Conservation (phyloP, 2,113 vertebrate species). For the Chitala chitala region DNA sequence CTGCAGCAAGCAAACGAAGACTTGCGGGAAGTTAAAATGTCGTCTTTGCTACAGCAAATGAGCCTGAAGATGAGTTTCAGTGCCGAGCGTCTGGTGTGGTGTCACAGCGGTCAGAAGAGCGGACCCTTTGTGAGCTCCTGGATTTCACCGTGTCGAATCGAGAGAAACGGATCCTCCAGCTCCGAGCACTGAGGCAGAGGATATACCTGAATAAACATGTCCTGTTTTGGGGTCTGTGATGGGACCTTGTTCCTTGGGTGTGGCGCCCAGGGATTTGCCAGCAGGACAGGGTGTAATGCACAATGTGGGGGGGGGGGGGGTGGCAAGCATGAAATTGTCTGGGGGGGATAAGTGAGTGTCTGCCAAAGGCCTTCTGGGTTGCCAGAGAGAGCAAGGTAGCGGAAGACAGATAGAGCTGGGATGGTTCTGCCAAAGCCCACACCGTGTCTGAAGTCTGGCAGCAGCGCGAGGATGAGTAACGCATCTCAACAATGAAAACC, state of each 20-base stretch:
- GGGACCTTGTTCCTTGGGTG: background rate
- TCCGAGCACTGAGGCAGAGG: background rate
- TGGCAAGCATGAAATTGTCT: background rate
- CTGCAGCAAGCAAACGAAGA: background rate
- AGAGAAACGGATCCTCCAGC: too few species aligned
- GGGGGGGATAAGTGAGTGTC: background rate
- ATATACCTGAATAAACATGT: slow-evolving; percentile 29
- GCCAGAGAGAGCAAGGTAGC: background rate
- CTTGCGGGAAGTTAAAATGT: background rate
- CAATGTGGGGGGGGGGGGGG: background rate
- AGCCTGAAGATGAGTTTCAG: too few species aligned
- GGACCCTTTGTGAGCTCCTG: too few species aligned
- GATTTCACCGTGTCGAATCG: too few species aligned
- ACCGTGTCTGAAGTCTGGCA: background rate
- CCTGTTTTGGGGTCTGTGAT: background rate
- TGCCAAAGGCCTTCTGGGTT: slow-evolving; percentile 3
- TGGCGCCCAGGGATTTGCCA: background rate
- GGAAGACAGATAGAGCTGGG: background rate
- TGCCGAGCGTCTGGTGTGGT: too few species aligned
- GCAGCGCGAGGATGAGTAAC: background rate
- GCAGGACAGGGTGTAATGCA: slow-evolving; percentile 17
- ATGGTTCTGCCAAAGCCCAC: slow-evolving; percentile 4
- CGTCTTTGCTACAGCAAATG: too few species aligned
- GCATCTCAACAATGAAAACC: background rate
- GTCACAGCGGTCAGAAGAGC: too few species aligned